Conservation (phyloP, 1,140 invertebrate species). For the Gerris buenoi region DNA sequence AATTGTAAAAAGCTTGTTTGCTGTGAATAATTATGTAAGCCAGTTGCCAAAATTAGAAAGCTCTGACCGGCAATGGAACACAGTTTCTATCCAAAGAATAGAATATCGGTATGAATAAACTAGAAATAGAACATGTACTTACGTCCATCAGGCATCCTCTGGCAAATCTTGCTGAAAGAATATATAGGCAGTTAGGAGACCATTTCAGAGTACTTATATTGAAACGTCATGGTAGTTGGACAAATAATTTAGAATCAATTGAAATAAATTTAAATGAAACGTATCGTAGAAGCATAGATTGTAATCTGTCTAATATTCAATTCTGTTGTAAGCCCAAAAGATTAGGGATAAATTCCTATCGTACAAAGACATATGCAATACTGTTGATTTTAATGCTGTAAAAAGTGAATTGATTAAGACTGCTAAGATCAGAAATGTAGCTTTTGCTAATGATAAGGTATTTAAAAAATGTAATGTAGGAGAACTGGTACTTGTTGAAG, state of each 20-base stretch:
- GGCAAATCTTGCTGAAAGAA: neutral
- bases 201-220: neutral
- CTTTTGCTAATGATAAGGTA: neutral
- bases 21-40: too few relatives aligned
- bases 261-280: neutral
- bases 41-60: too few relatives aligned
- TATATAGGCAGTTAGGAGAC: neutral
- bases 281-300: neutral
- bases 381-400: neutral
- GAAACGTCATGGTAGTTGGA: neutral
- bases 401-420: neutral
- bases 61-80: neutral
- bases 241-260: neutral
- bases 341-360: neutral
- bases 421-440: neutral
- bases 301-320: neutral
- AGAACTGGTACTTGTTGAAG: neutral
- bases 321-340: neutral
- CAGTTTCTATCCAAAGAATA: neutral
- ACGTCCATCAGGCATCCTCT: neutral
- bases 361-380: neutral
- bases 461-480: neutral
- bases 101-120: neutral
- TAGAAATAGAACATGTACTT: neutral
- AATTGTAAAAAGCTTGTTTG: too few relatives aligned